Percentiles rank a stretch among this genome's conserved stretches.
Conservation (phyloP, 2,888 invertebrate species). For the Cancer borealis region DNA sequence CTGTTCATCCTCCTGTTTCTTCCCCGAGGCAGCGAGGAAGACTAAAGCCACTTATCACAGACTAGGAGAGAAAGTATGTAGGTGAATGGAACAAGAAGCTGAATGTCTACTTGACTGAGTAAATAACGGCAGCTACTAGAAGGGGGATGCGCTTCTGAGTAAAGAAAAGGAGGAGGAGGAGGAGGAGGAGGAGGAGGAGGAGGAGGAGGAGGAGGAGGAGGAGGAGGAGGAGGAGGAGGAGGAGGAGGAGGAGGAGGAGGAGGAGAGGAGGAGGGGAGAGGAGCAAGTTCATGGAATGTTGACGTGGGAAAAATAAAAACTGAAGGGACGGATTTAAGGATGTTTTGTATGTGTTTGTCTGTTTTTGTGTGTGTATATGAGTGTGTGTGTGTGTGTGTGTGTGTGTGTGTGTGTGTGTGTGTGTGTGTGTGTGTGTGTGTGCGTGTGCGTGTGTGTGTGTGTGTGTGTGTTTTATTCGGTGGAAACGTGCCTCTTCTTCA, state of each 20-base stretch:
- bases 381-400: constrained; percentile 5
- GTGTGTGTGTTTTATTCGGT: not conserved
- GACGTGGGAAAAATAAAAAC: constrained; percentile 1
- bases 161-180: constrained; percentile 35
- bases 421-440: not conserved
- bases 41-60: constrained; percentile 25
- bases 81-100: not conserved
- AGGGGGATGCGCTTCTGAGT: not conserved
- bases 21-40: constrained; percentile 33
- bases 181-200: not conserved
- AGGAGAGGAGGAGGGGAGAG: not conserved
- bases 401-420: not conserved
- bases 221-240: constrained; percentile 3
- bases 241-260: not conserved
- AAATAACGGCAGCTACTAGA: not conserved
- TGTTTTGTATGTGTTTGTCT: not conserved
- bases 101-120: constrained; percentile 28
- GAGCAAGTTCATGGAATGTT: constrained; percentile 27
- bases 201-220: not conserved
- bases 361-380: not conserved
- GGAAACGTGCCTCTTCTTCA: not conserved
- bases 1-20: not conserved
- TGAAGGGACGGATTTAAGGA: not conserved
- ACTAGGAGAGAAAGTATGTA: not conserved
- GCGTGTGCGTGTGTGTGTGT: not conserved